Conservation (phyloP, 2,797 vertebrate genomes). For the Poeciliopsis presidionis region DNA sequence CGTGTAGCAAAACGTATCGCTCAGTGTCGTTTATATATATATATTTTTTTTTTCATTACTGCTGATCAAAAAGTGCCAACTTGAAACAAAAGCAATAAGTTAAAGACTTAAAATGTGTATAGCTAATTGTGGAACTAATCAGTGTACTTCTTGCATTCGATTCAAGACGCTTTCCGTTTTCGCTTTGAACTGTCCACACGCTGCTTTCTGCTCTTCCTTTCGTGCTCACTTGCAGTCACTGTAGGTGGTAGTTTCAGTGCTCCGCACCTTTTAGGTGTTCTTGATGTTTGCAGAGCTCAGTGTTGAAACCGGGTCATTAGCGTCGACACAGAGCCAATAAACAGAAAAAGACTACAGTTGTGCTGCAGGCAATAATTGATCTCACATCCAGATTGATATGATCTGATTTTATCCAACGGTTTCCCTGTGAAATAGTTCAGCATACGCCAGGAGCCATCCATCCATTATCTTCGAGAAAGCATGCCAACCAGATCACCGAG, state of each 20-base stretch:
- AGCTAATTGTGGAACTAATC: not conserved
- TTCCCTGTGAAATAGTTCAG: not conserved
- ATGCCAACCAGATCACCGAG: not conserved
- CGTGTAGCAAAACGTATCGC: not conserved
- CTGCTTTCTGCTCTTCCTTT: not conserved
- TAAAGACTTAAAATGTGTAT: not conserved
- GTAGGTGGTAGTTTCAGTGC: not conserved
- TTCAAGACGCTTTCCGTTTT: not conserved
- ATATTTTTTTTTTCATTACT: not conserved
- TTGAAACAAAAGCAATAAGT: constrained; percentile 1
- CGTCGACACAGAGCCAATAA: not conserved
- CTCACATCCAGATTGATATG: not conserved
- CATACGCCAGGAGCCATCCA: not conserved
- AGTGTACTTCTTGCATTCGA: not conserved
- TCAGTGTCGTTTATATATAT: not conserved
- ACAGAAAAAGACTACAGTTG: not conserved
- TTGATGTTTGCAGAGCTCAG: not conserved
- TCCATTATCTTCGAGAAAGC: not conserved
- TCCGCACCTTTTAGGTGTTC: not conserved
- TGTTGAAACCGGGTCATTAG: not conserved
- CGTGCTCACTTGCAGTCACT: not conserved
- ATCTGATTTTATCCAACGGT: not conserved
- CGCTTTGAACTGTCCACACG: not conserved
- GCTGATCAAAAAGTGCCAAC: constrained; percentile 4
- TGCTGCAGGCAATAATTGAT: constrained; percentile 2